Evolutionary conservation across 2,888 invertebrate genomes (phyloP).

Genomic region (Sabellastarte sp.): DNA sequence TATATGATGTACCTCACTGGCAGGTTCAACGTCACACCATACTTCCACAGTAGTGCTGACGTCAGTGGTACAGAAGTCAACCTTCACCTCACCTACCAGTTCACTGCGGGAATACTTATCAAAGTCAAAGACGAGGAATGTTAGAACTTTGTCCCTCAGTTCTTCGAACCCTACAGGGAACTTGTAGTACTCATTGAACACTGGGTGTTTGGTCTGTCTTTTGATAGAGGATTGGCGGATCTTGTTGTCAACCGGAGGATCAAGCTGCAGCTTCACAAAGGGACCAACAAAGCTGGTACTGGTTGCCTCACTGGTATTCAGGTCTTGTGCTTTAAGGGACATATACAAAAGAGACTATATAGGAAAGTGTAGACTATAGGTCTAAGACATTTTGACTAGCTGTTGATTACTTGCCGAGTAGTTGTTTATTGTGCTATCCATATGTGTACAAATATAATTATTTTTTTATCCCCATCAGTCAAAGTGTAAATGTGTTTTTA

Average conservation of each 20-base stretch:
- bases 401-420: no score
- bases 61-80: slow-evolving; percentile 76
- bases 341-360: no score
- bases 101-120: slow-evolving; percentile 83
- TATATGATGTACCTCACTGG: slow-evolving; percentile 66
- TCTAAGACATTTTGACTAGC: no score
- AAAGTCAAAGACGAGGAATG: slow-evolving; percentile 69
- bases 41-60: slow-evolving; percentile 77
- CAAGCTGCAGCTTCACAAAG: slow-evolving; percentile 76
- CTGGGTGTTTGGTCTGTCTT: slow-evolving; percentile 80
- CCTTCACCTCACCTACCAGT: slow-evolving; percentile 80
- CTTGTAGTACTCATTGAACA: slow-evolving; percentile 89
- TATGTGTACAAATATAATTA: no score
- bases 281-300: slow-evolving; percentile 89
- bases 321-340: no score
- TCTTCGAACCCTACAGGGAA: slow-evolving; percentile 89
- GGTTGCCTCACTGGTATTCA: no score
- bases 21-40: slow-evolving; percentile 83
- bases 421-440: no score
- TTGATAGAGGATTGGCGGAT: slow-evolving; percentile 83
- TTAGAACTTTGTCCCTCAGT: slow-evolving; percentile 71
- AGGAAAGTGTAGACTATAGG: no score
- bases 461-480: no score
- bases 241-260: slow-evolving; percentile 81
- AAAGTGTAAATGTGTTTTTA: no score